A percentile compares a stretch with the other conserved stretches of the same genome.
Conservation (phyloP, 1,140 invertebrate genomes). For the Tachypleus tridentatus region DNA sequence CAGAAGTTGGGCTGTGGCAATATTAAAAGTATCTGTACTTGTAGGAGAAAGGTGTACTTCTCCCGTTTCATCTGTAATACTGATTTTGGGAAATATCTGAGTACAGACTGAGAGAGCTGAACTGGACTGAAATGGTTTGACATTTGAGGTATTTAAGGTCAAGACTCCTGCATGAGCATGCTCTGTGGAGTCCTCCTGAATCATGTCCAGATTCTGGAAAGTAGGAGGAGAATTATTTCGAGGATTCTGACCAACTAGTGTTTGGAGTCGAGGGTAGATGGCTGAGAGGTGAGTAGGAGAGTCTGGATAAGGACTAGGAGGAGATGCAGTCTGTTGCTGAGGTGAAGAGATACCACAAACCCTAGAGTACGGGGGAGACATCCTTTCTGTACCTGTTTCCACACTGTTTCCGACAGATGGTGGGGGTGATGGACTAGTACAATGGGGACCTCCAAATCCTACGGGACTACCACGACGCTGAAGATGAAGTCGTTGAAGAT, state of each 20-base stretch:
- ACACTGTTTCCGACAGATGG: neutral
- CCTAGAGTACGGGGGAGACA: constrained; percentile 10
- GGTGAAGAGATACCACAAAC: constrained; percentile 7
- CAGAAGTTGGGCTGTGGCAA: neutral
- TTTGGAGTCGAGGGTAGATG: constrained; percentile 1
- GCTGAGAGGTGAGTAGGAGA: constrained; percentile 17
- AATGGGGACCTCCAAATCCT: constrained; percentile 17
- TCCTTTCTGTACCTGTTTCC: neutral
- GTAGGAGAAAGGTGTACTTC: constrained; percentile 8
- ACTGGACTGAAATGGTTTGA: neutral
- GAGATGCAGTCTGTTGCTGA: constrained; percentile 10
- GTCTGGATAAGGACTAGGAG: constrained; percentile 15
- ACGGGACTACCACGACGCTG: constrained; percentile 25
- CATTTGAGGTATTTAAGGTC: constrained; percentile 6
- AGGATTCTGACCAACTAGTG: constrained; percentile 30
- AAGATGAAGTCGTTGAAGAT: constrained; percentile 38
- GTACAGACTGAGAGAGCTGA: neutral
- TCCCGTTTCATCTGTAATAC: constrained; percentile 75
- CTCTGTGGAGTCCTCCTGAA: constrained; percentile 56
- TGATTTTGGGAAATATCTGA: constrained; percentile 58
- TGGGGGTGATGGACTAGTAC: constrained; percentile 12
- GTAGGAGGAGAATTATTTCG: constrained; percentile 31
- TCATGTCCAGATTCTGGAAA: constrained; percentile 63
- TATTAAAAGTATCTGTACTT: neutral
- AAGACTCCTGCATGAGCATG: constrained; percentile 27